Base-by-base conservation (phyloP, 1,140 invertebrate genomes). In the Augochlora pura region DNA sequence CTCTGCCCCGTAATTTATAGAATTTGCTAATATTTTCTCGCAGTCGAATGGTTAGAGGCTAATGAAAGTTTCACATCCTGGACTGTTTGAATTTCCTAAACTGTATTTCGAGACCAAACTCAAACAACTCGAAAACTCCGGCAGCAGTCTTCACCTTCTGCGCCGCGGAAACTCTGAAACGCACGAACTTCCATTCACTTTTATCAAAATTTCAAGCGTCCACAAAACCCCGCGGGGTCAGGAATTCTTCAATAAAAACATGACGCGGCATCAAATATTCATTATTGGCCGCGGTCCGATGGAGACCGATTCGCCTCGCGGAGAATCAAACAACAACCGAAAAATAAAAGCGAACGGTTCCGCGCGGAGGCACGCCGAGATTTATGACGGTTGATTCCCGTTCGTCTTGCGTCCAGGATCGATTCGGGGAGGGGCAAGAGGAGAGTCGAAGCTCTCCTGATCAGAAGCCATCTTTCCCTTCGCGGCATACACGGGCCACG, bases 341-440 rank as follows among this genome's bases (percentile, higher is more conserved):
- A 27, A 65, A 64, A 70, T 38, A n/a, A 67, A 78, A 68, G 63
- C 63, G 66, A 27, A 67, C 76, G 27, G 52, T 39, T 60, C 25
- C 21, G 18, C 21, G 18, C 38, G 39, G 39, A 66, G 49, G 23
- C 38, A 68, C 1, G 63, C 69, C 42, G 69, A 85, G 65, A 85
- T 85, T 88, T 86, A 83, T 83, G 52, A 52, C 10, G 73, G 39
- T 39, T 59, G 77, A 73, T 64, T 79, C 80, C 64, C 74, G 80
- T 73, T 78, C 74, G 67, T 38, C 74, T 39, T n/a, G 42, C 65
- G 70, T 76, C 77, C 23, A 46, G 69, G 69, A 86, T 86, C 84
- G 77, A 86, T 86, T 77, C 68, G 54, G 71, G 32, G 69, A 64
- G 49, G 64, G 42, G 59, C n/a, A n/a, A n/a, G n/a, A n/a, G 73